Conservation (phyloP, 2,888 invertebrate genomes). For the Tribolium freemani region DNA sequence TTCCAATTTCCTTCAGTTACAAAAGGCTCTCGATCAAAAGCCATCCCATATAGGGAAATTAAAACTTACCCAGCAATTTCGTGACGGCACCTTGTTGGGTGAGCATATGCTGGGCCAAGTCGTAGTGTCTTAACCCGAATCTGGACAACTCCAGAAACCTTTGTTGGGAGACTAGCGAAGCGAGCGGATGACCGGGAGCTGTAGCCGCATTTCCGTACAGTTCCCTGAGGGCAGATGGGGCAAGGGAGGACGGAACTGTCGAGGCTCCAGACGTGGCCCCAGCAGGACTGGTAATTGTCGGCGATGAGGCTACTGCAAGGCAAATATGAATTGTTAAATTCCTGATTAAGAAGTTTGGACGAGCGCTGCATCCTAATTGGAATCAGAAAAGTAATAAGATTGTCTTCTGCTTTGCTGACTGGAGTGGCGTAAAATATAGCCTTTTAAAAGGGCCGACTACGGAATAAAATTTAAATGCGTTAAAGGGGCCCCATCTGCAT, state of each 20-base stretch:
- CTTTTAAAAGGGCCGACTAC: slow-evolving; percentile 62
- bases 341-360: not conserved
- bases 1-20: slow-evolving; percentile 36
- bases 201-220: slow-evolving; percentile 62
- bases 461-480: slow-evolving; percentile 62
- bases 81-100: slow-evolving; percentile 93
- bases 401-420: too few species aligned
- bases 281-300: slow-evolving; percentile 69
- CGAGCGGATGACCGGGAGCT: slow-evolving; percentile 75
- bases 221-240: slow-evolving; percentile 67
- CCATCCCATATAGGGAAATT: slow-evolving; percentile 29
- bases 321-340: not conserved
- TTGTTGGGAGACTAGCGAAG: slow-evolving; percentile 83
- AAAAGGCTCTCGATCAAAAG: slow-evolving; percentile 17
- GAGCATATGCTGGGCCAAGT: slow-evolving; percentile 91
- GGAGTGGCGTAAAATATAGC: slow-evolving; percentile 57
- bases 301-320: slow-evolving; percentile 72
- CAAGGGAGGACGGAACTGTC: slow-evolving; percentile 60
- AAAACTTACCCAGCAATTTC: slow-evolving; percentile 86
- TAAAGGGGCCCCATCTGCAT: slow-evolving; percentile 59
- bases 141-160: slow-evolving; percentile 85
- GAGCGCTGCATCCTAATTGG: slow-evolving; percentile 1
- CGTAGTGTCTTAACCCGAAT: slow-evolving; percentile 87
- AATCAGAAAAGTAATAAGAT: too few species aligned
- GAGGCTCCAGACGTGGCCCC: slow-evolving; percentile 65